phyloP scores from a whole-genome alignment of 2,888 invertebrate species.

The Nomada hirtipes region DNA sequence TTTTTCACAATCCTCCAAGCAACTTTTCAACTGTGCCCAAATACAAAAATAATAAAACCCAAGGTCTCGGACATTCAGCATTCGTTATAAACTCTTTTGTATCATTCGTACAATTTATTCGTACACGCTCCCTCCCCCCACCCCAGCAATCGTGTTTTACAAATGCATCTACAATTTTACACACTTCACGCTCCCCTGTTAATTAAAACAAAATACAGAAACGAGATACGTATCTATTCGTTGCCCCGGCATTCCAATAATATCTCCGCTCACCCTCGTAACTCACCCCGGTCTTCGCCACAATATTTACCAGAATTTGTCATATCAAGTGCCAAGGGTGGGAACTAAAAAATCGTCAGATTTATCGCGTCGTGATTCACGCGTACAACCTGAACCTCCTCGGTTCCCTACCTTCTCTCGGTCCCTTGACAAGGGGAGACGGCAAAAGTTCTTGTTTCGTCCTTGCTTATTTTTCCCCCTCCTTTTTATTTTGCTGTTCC shows the following conservation, averaged over 20 bases:
- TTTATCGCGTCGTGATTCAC: slow-evolving; percentile 35
- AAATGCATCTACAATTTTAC: no score
- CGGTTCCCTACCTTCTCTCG: slow-evolving; percentile 24
- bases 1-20: background rate
- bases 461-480: background rate
- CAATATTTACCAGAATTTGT: slow-evolving; percentile 39
- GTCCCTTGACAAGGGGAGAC: background rate
- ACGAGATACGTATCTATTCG: no score
- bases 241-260: background rate
- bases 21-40: no score
- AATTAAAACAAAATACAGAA: no score
- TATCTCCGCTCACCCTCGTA: background rate
- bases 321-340: background rate
- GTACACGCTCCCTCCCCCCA: no score
- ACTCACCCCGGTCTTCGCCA: background rate
- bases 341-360: slow-evolving; percentile 17
- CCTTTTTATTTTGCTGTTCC: slow-evolving; percentile 28
- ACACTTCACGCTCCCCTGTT: no score
- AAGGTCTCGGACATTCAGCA: no score
- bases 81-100: no score
- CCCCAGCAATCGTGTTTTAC: no score
- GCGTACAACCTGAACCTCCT: background rate
- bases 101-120: no score
- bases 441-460: slow-evolving; percentile 26
- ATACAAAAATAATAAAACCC: no score